These are phyloP conservation scores for Pseudomyrmex gracilis DNA, from an alignment of 1,140 invertebrate genomes.

Conservation along the genomic window DNA sequence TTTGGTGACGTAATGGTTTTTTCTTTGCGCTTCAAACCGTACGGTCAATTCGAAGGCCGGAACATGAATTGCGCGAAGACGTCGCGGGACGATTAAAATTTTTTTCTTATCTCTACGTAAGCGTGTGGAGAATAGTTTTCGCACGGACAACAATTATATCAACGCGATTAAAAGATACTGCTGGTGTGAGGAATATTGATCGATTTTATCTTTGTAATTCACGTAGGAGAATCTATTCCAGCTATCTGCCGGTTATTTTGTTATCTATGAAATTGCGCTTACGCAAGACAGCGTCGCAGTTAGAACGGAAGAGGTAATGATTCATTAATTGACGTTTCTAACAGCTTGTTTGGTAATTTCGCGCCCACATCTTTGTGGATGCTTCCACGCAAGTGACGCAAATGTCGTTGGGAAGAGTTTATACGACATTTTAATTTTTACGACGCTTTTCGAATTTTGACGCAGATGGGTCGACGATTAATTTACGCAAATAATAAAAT, in stretches of 20 bases:
- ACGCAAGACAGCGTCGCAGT: background rate
- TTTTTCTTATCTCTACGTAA: too few species aligned
- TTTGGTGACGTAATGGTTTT: too few species aligned
- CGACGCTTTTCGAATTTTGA: background rate
- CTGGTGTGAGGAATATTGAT: background rate
- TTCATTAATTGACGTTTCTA: background rate
- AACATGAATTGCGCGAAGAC: background rate
- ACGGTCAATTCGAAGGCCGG: slow-evolving; percentile 9
- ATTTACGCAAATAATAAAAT: background rate
- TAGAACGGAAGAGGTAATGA: background rate
- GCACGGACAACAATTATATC: too few species aligned
- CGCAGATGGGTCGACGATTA: too few species aligned
- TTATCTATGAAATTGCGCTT: background rate
- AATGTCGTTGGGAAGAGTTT: background rate
- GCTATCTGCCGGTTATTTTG: background rate
- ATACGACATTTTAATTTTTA: background rate
- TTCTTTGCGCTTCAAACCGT: background rate
- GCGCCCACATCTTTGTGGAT: too few species aligned
- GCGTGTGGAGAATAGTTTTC: too few species aligned
- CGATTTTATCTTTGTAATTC: slow-evolving; percentile 13
- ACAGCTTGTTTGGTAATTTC: too few species aligned
- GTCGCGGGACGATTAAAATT: background rate
- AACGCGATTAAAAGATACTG: too few species aligned
- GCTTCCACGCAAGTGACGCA: too few species aligned
- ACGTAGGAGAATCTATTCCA: too few species aligned